Conservation (phyloP, 2,888 invertebrate genomes). For the Troides oblongomaculatus region DNA sequence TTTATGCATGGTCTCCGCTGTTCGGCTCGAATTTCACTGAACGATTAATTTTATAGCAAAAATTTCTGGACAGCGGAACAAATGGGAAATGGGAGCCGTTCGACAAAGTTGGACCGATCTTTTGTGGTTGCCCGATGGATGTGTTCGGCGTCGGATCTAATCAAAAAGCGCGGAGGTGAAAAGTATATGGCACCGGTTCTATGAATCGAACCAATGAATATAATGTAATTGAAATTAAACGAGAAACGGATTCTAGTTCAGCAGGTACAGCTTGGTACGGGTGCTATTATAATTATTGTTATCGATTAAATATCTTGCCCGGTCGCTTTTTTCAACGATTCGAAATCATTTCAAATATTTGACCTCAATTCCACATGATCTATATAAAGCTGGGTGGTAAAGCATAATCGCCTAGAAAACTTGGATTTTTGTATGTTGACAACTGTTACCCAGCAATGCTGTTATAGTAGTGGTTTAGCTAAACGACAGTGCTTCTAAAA, state of each 20-base stretch:
- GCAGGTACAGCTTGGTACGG: constrained; percentile 28
- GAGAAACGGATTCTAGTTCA: constrained; percentile 37
- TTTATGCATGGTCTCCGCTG: constrained; percentile 75
- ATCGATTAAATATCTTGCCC: background rate
- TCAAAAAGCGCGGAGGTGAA: constrained; percentile 60
- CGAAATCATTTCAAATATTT: background rate
- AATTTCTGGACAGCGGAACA: constrained; percentile 77
- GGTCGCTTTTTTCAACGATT: background rate
- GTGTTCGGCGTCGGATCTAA: constrained; percentile 64
- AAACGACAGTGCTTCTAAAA: too few relatives aligned
- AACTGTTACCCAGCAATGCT: too few relatives aligned
- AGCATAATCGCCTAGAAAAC: too few relatives aligned
- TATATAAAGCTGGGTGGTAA: too few relatives aligned
- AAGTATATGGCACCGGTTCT: constrained; percentile 47
- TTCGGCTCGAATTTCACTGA: constrained; percentile 76
- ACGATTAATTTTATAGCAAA: constrained; percentile 79
- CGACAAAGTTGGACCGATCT: constrained; percentile 59
- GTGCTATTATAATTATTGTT: background rate
- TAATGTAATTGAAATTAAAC: constrained; percentile 63
- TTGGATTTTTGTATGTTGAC: too few relatives aligned
- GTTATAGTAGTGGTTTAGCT: too few relatives aligned
- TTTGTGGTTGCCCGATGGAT: constrained; percentile 68
- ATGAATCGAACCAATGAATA: constrained; percentile 61
- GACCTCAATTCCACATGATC: too few relatives aligned
- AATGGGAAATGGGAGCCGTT: constrained; percentile 65